Base-by-base conservation (phyloP, 2,113 vertebrate species). In the Callaeas wilsoni region DNA sequence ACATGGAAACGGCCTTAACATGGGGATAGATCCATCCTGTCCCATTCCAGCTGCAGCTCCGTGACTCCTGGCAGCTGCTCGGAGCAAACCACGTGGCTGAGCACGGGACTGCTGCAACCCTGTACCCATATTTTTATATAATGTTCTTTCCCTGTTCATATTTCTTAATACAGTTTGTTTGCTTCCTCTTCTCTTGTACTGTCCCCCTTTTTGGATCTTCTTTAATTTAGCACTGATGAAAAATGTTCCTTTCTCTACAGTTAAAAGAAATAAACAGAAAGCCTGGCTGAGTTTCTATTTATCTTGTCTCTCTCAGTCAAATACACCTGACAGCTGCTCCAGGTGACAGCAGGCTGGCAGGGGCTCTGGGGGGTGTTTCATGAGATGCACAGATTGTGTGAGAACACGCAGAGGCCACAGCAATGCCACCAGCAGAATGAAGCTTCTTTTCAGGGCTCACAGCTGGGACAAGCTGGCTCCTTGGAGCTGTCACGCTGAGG, bases 381-480 rank as follows among this genome's bases (percentile, higher is more conserved):
- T 0, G 2, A 18, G 29, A 2, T 16, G 44, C 1, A 25, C 3
- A 1, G 1, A 1, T 13, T 6, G 2, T 75, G 41, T 62, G 4
- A 37, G 23, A 25, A 41, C 12, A 7, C 8, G 13, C 35, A 42
- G 76, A 47, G 60, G 37, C 25, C 30, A 25, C 81, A 23, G 17
- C 1, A 22, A 32, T 13, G 30, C 35, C 46, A 53, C 12, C 39
- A n/a, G 8, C 47, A 62, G 49, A 22, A 32, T 6, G 39, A 23
- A 37, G 5, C 10, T 71, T 41, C 19, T 10, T 37, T 47, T 19
- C 4, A 21, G 18, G 25, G 49, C n/a, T 60, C 3, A 0, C 0
- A 8, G 4, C 0, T 14, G 33, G 49, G 42, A 33, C 19, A 33
- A 2, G 4, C 9, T 19, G 32, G 26, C 20, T 75, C 19, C 37